Percentiles rank a stretch among this genome's conserved stretches.
phyloP scores from a whole-genome alignment of 2,113 vertebrate species.

The Alces alces region DNA sequence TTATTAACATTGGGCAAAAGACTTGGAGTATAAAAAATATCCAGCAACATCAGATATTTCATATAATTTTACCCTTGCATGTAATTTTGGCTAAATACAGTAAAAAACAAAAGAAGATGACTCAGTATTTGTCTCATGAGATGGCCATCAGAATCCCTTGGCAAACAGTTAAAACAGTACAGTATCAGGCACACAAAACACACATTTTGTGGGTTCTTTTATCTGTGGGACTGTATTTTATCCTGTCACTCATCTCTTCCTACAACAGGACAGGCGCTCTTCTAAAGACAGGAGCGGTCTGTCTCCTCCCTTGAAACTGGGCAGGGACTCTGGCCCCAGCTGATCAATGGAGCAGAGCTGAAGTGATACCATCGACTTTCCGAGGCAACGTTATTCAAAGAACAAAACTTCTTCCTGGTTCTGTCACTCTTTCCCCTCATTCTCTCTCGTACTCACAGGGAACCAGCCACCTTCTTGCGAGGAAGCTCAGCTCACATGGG shows the following conservation, averaged over 20 bases:
- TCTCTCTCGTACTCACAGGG: background rate
- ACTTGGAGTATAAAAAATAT: background rate
- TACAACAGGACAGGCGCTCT: background rate
- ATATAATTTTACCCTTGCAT: background rate
- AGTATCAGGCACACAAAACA: too few relatives aligned
- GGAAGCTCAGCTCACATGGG: background rate
- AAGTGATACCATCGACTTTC: background rate
- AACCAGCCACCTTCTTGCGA: background rate
- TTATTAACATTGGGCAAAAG: background rate
- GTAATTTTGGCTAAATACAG: background rate
- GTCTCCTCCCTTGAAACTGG: background rate
- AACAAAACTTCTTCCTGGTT: background rate
- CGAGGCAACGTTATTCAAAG: too few relatives aligned
- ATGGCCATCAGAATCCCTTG: rapidly evolving
- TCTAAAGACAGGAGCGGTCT: too few relatives aligned
- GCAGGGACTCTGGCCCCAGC: rapidly evolving
- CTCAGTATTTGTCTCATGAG: background rate
- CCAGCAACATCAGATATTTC: background rate
- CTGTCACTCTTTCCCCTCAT: too few relatives aligned
- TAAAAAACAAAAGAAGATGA: background rate
- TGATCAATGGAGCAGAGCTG: rapidly evolving
- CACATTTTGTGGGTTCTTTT: background rate
- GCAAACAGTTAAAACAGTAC: background rate
- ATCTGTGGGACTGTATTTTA: rapidly evolving
- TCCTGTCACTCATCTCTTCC: too few relatives aligned